A percentile compares a stretch with the other conserved stretches of the same genome.
Conservation (phyloP, 2,797 vertebrate genomes). For the Tauraco hartlaubi region DNA sequence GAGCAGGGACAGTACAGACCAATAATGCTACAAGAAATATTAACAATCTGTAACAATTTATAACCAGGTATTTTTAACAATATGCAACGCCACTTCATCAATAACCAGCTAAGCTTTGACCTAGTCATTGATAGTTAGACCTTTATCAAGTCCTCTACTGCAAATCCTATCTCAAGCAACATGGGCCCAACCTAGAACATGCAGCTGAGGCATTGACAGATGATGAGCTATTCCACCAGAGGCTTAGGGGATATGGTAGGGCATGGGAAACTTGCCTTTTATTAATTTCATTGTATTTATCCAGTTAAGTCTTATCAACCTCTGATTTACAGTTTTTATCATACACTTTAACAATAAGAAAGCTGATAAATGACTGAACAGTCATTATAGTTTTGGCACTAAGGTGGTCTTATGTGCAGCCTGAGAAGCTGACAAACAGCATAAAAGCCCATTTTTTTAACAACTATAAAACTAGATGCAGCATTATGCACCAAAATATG, state of each 20-base stretch:
- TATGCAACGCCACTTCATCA: not conserved
- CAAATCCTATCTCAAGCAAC: not conserved
- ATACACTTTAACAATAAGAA: not conserved
- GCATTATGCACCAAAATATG: not conserved
- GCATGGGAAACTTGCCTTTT: not conserved
- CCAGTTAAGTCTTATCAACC: not conserved
- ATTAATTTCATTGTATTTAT: not conserved
- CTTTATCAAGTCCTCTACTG: not conserved
- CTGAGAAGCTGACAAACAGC: not conserved
- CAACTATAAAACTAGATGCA: not conserved
- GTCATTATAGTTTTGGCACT: rapidly evolving
- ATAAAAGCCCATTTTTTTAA: not conserved
- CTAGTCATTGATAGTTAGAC: not conserved
- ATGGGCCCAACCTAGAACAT: not conserved
- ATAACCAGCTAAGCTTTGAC: not conserved
- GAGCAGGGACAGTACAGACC: not conserved
- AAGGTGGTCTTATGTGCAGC: not conserved
- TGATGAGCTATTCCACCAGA: not conserved
- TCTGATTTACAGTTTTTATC: not conserved
- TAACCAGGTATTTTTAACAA: not conserved
- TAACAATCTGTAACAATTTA: not conserved
- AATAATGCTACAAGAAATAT: not conserved
- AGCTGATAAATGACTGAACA: not conserved
- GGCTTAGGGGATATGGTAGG: too few species aligned
- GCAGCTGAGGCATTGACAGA: not conserved